Evolutionary conservation across 2,113 vertebrate species (phyloP), one percentile per base, ranked within the genome.

Genomic region (Todiramphus saurophagus): DNA sequence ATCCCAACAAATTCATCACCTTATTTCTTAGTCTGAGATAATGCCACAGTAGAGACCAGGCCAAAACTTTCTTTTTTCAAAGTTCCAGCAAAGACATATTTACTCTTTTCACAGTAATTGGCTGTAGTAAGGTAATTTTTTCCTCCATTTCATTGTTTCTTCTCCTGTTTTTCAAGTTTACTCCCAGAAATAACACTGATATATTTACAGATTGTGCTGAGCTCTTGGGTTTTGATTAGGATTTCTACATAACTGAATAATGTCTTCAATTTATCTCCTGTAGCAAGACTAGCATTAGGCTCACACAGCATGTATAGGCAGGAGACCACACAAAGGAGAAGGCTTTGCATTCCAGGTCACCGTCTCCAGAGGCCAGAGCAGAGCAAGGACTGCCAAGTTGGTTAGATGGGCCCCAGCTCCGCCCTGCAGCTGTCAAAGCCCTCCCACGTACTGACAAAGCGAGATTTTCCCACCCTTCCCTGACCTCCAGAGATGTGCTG

Each of bases 1-100:
- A 97, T 95, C 95, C 87, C 93, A 89, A 95, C 75, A 96, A 96
- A 96, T 97, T 96, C 69, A 95, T 97, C 95, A 96, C 81, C 35
- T 39, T 87, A 63, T 92, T 96, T 90, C 91, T 92, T 93, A 91
- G 80, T 73, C 78, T 94, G 89, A 94, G 97, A 97, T 96, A 97
- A 97, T 95, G 67, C 92, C 81, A 94, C 77, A 83, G 62, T 59
- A 86, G 28, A 94, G 27, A 93, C 9, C 35, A 85, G 35, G 85
- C 92, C 82, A 95, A 91, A 93, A 51, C 12, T 86, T 86, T 56
- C 30, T 33, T 86, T 96, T 90, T 85, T 46, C 64, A 13, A 86
- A 81, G 64, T 51, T 95, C 78, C 84, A 93, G 10, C 9, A 17
- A 94, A 87, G 68, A 64, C 3, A 56, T 93, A 93, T 95, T 96